A percentile compares a stretch with the other conserved stretches of the same genome.
These are phyloP conservation scores for Zosterops hypoxanthus DNA, from an alignment of 2,113 vertebrate genomes.

Conservation along the genomic window DNA sequence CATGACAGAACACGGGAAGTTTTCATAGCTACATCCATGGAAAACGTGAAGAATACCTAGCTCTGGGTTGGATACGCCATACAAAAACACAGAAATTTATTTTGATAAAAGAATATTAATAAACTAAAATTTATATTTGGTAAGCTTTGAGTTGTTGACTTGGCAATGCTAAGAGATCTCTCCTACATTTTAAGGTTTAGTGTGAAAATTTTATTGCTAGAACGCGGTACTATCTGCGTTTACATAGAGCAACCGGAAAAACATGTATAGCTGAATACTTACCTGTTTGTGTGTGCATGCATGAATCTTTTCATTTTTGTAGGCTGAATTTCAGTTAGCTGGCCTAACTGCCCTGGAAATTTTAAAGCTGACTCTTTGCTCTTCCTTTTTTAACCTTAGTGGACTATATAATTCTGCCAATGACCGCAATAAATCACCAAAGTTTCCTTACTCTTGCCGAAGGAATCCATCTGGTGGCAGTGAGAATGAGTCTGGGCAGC, in stretches of 20 bases:
- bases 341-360: neutral
- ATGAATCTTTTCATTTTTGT: neutral
- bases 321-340: neutral
- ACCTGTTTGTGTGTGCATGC: neutral
- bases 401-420: slow-evolving; percentile 84
- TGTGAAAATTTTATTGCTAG: neutral
- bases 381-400: slow-evolving; percentile 58
- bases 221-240: neutral
- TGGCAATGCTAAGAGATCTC: neutral
- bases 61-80: neutral
- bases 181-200: neutral
- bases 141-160: neutral
- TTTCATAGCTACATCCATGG: neutral
- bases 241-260: neutral
- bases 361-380: neutral
- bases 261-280: rapidly evolving
- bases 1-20: neutral
- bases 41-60: neutral
- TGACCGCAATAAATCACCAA: slow-evolving; percentile 85
- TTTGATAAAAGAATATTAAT: neutral
- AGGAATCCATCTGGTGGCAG: slow-evolving; percentile 83
- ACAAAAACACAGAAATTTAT: neutral
- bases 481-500: slow-evolving; percentile 80
- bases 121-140: neutral
- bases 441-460: slow-evolving; percentile 79